phyloP scores from a whole-genome alignment of 2,797 vertebrate species.

The Eidolon dupreanum region DNA sequence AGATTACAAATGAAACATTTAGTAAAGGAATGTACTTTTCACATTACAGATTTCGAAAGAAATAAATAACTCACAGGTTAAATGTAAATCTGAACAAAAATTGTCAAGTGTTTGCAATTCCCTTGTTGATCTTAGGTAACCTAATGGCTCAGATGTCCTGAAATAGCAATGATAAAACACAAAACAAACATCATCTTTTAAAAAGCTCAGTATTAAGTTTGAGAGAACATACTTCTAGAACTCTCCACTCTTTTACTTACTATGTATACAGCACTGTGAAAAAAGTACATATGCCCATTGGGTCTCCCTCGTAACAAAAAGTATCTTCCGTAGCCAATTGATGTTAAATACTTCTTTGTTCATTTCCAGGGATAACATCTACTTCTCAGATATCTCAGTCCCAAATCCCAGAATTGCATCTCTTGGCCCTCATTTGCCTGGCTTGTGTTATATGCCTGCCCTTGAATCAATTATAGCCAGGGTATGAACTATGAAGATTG shows the following conservation, averaged over 20 bases:
- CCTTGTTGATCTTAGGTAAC: not conserved
- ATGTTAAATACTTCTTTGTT: not conserved
- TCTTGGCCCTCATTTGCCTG: not conserved
- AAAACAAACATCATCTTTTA: not conserved
- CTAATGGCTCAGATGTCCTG: not conserved
- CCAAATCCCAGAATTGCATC: not conserved
- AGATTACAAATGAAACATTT: constrained; percentile 3
- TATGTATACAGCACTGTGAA: not conserved
- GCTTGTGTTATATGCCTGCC: not conserved
- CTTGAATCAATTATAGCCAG: not conserved
- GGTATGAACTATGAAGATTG: not conserved
- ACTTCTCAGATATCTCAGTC: not conserved
- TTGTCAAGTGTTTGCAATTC: not conserved
- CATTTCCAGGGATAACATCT: not conserved
- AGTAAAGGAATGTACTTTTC: not conserved
- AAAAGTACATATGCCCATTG: not conserved
- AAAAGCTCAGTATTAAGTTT: not conserved
- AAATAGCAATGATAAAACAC: constrained; percentile 13
- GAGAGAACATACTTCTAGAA: not conserved
- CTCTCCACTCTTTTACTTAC: not conserved
- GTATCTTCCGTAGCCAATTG: not conserved
- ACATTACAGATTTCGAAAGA: not conserved
- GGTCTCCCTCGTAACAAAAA: not conserved
- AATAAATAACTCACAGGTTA: not conserved
- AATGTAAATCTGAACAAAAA: not conserved